These are phyloP conservation scores for Picus viridis DNA, from an alignment of 2,797 vertebrate species.

Conservation along the genomic window DNA sequence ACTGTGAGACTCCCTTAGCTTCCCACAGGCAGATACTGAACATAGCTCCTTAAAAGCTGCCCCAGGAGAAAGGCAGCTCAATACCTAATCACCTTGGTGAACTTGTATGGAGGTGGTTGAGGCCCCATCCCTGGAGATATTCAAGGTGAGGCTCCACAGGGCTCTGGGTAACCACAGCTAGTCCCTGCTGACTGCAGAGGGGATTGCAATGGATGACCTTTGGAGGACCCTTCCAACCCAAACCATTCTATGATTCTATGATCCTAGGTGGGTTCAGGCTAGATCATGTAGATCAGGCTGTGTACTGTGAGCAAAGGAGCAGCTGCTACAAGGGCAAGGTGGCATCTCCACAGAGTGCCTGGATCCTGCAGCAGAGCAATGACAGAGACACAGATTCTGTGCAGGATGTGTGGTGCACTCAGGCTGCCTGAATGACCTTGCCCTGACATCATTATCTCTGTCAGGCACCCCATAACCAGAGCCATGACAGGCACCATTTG, in stretches of 20 bases:
- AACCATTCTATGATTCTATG: too few relatives aligned
- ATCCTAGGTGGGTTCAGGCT: not conserved
- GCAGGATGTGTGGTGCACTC: not conserved
- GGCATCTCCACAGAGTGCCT: not conserved
- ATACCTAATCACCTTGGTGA: not conserved
- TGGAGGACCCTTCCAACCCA: too few relatives aligned
- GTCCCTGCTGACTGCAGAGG: too few relatives aligned
- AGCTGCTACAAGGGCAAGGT: not conserved
- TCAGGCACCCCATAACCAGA: not conserved
- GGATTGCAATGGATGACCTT: too few relatives aligned
- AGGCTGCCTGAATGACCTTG: not conserved
- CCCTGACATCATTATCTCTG: not conserved
- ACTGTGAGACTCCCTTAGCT: not conserved
- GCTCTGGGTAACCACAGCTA: too few relatives aligned
- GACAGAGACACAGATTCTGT: not conserved
- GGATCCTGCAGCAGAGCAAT: not conserved
- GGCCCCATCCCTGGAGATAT: too few relatives aligned
- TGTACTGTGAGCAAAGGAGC: not conserved
- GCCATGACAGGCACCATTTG: rapidly evolving
- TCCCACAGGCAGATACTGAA: not conserved
- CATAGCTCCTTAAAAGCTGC: not conserved
- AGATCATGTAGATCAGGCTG: not conserved
- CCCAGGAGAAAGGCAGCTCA: not conserved
- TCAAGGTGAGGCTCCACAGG: too few relatives aligned
- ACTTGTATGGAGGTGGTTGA: not conserved